Evolutionary conservation across 1,140 invertebrate genomes (phyloP).

Genomic region (Condylostylus longicornis): DNA sequence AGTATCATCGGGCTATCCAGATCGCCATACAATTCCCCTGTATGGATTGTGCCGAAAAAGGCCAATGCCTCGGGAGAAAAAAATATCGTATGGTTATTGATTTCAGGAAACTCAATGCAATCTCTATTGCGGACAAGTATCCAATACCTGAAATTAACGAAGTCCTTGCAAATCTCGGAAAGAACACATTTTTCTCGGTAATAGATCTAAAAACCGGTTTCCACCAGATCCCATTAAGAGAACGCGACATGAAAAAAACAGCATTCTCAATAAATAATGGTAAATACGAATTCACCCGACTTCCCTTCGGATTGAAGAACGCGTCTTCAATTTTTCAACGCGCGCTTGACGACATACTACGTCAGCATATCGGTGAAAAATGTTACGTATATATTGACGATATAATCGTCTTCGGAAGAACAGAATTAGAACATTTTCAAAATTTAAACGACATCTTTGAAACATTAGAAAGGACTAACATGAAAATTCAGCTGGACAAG

Average conservation of each 20-base stretch:
- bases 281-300: slow-evolving; percentile 35
- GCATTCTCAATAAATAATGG: slow-evolving; percentile 34
- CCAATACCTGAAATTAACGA: slow-evolving; percentile 7
- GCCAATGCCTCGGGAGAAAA: slow-evolving; percentile 9
- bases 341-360: slow-evolving; percentile 28
- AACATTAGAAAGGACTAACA: slow-evolving; percentile 15
- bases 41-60: slow-evolving; percentile 5
- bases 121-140: slow-evolving; percentile 7
- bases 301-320: slow-evolving; percentile 26
- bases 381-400: slow-evolving; percentile 31
- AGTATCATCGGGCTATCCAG: slow-evolving; percentile 10
- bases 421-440: slow-evolving; percentile 26
- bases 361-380: slow-evolving; percentile 33
- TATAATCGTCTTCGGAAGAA: slow-evolving; percentile 9
- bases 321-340: slow-evolving; percentile 23
- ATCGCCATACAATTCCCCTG: slow-evolving; percentile 10
- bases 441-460: slow-evolving; percentile 24
- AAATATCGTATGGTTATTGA: slow-evolving; percentile 23
- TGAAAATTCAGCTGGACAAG: slow-evolving; percentile 33
- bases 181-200: slow-evolving; percentile 5
- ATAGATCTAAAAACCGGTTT: slow-evolving; percentile 1
- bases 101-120: slow-evolving; percentile 9
- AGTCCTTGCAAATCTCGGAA: slow-evolving; percentile 3
- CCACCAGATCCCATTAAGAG: slow-evolving; percentile 1
- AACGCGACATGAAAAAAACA: slow-evolving; percentile 10